Evolutionary conservation across 2,797 vertebrate species (phyloP), one percentile per base, ranked within the genome.

Genomic region (Ctenopoma multispine): DNA sequence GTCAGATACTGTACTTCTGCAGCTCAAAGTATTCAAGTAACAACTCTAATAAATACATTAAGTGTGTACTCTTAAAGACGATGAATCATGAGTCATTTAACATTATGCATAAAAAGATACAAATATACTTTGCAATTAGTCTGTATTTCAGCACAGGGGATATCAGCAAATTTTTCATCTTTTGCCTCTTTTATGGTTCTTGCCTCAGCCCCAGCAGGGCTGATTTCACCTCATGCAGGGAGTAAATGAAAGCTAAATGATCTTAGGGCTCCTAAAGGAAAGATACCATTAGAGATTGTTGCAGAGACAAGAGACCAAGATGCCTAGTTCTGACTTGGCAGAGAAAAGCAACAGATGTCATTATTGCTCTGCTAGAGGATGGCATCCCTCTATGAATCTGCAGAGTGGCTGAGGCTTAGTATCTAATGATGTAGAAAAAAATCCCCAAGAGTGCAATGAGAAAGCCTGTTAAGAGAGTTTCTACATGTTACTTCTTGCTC

Each of bases 161-260:
- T 76, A 64, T 77, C 27, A 63, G 71, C 68, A 66, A 83, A 79
- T 85, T 68, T 80, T 75, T 84, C 70, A 83, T 89, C 77, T 79
- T 74, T 49, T 80, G 58, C 38, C 38, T 63, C 68, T 79, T 83
- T 84, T 67, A 80, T 87, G 49, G 70, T 72, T 65, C 79, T 59
- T 70, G 65, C 77, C 64, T 64, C 49, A 9, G 66, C 71, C 11
- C 69, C 86, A 84, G 81, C 82, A 75, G 89, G 77, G 70, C 78
- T 79, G 56, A 77, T 67, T 75, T 85, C 81, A 88, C 84, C 85
- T 91, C 92, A 92, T 29, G 75, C 55, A 24, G 89, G 63, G 89
- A 91, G 76, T 79, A 92, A 90, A 92, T 91, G 88, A 90, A 92
- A 90, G 77, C 79, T 85, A 90, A 89, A 90, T 82, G 85, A 87